These are phyloP conservation scores for Acanthiza pusilla DNA, from an alignment of 2,797 vertebrate genomes.

Conservation along the genomic window DNA sequence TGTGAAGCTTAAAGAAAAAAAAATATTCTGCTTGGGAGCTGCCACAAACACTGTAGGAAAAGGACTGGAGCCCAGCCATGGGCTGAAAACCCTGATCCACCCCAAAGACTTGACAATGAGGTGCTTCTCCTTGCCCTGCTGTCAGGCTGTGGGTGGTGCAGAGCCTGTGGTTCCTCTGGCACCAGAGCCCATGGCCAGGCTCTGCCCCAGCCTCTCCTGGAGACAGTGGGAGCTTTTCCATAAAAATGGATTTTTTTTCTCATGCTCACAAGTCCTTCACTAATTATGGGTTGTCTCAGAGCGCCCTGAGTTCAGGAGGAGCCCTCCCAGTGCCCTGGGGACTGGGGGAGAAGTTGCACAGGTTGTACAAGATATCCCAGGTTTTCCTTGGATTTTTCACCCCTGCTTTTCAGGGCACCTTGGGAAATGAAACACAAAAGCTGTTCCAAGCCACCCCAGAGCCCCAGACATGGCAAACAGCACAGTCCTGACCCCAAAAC, in stretches of 20 bases:
- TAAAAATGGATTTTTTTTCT: not conserved
- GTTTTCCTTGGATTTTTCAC: not conserved
- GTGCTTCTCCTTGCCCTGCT: not conserved
- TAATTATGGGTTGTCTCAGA: not conserved
- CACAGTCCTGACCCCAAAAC: not conserved
- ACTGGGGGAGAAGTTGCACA: not conserved
- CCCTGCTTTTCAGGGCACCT: not conserved
- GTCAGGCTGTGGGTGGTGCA: not conserved
- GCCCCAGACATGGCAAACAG: not conserved
- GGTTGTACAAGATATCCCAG: not conserved
- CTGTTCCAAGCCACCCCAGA: not conserved
- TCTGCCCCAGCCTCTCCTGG: not conserved
- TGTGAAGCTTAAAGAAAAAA: not conserved
- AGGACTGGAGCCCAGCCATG: not conserved
- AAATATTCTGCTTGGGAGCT: not conserved
- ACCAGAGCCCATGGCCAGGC: rapidly evolving
- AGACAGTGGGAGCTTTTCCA: not conserved
- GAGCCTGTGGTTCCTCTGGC: not conserved
- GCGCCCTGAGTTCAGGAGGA: not conserved
- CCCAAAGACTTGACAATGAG: not conserved
- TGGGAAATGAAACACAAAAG: not conserved
- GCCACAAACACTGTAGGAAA: not conserved
- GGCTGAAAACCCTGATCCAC: not conserved
- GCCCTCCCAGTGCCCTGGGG: not conserved
- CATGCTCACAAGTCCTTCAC: not conserved